Conservation (phyloP, 1,140 invertebrate genomes). For the Drosophila elegans region DNA sequence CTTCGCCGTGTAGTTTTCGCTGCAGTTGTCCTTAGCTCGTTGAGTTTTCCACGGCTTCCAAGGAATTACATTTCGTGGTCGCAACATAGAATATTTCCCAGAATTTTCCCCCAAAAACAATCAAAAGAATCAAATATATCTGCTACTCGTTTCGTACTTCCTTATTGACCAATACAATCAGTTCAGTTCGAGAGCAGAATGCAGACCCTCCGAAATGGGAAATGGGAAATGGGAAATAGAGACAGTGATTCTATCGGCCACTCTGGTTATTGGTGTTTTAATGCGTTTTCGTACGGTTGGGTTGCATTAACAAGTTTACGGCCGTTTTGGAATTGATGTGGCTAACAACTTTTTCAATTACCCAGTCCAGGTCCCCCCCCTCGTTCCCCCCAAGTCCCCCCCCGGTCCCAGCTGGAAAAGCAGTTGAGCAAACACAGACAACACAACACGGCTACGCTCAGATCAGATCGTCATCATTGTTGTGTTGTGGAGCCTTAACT, state of each 20-base stretch:
- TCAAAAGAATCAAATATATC: constrained; percentile 30
- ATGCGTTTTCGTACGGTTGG: constrained; percentile 47
- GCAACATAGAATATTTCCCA: constrained; percentile 55
- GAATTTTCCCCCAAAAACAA: constrained; percentile 42
- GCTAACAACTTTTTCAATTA: constrained; percentile 82
- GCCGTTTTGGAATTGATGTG: constrained; percentile 76
- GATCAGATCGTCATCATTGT: constrained; percentile 63
- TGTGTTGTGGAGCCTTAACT: constrained; percentile 42
- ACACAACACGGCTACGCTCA: neutral
- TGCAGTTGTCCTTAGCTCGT: constrained; percentile 24
- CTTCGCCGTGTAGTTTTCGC: constrained; percentile 37
- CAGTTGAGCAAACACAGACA: constrained; percentile 32
- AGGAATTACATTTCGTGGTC: constrained; percentile 46
- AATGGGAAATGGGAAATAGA: too few relatives aligned
- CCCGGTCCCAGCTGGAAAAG: constrained; percentile 13
- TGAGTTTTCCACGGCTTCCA: constrained; percentile 46
- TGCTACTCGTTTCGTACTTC: constrained; percentile 54
- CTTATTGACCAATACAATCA: constrained; percentile 55
- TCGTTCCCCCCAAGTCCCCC: neutral
- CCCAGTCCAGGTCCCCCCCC: constrained; percentile 14
- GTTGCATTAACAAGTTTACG: constrained; percentile 75
- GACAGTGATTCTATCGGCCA: constrained; percentile 18
- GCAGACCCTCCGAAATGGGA: constrained; percentile 37
- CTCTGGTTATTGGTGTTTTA: constrained; percentile 60
- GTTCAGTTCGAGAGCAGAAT: constrained; percentile 4